phyloP scores from a whole-genome alignment of 2,888 invertebrate species.

The Platypus cylindrus region DNA sequence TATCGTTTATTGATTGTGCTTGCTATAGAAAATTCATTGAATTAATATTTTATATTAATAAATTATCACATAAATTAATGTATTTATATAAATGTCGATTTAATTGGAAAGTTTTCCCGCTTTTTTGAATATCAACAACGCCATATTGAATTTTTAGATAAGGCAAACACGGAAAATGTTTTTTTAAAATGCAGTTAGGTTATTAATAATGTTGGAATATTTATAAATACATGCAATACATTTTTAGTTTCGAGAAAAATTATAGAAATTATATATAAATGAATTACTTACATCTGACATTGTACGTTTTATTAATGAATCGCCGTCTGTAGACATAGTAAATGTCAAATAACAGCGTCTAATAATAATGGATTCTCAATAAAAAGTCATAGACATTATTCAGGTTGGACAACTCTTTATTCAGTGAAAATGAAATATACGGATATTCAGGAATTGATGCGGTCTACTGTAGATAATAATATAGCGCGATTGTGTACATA shows the following conservation, averaged over 20 bases:
- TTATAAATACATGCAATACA: slow-evolving; percentile 8
- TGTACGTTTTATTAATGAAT: slow-evolving; percentile 33
- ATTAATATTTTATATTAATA: neutral
- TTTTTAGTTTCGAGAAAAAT: neutral
- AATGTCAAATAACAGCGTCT: slow-evolving; percentile 33
- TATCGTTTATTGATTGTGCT: slow-evolving; percentile 18
- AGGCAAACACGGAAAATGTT: slow-evolving; percentile 24
- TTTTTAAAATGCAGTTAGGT: slow-evolving; percentile 6
- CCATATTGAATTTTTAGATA: slow-evolving; percentile 32
- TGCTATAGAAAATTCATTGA: neutral
- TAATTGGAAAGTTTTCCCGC: slow-evolving; percentile 30
- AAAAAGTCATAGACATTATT: slow-evolving; percentile 30
- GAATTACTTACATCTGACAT: slow-evolving; percentile 31
- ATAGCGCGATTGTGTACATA: too few relatives aligned
- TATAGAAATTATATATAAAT: slow-evolving; percentile 4
- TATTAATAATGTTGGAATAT: slow-evolving; percentile 6
- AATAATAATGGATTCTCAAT: slow-evolving; percentile 29
- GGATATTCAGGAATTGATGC: too few relatives aligned
- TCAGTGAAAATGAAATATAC: slow-evolving; percentile 1
- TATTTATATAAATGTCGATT: slow-evolving; percentile 4
- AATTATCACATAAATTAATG: neutral
- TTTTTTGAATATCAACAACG: slow-evolving; percentile 35
- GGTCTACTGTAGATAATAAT: too few relatives aligned
- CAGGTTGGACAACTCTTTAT: slow-evolving; percentile 22
- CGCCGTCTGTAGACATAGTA: slow-evolving; percentile 36